Evolutionary conservation across 2,113 vertebrate species (phyloP).

Genomic region (Poicephalus meyeri): DNA sequence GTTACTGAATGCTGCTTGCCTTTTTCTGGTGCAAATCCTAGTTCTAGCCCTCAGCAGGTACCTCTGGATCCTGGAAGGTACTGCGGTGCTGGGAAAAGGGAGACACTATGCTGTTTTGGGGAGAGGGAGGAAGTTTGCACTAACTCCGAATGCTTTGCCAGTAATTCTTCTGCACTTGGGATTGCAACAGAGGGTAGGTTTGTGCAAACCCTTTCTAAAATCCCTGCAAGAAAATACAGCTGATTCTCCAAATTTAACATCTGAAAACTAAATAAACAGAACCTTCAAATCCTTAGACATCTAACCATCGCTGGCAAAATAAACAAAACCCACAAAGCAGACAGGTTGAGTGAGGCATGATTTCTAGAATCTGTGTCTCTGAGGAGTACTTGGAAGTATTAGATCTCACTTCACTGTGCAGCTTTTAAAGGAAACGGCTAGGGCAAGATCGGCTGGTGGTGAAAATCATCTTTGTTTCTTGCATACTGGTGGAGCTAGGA

Average conservation of each 20-base stretch:
- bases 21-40: not conserved
- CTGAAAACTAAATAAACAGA: constrained; percentile 21
- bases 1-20: not conserved
- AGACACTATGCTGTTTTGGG: not conserved
- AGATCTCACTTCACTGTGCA: constrained; percentile 16
- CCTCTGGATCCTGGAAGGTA: not conserved
- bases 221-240: not conserved
- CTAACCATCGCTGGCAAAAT: not conserved
- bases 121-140: not conserved
- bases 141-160: not conserved
- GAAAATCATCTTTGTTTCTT: not conserved
- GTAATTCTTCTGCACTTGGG: not conserved
- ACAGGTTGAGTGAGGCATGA: constrained; percentile 18
- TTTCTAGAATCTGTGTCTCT: not conserved
- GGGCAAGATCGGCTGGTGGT: not conserved
- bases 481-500: not conserved
- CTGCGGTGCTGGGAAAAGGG: not conserved
- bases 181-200: not conserved
- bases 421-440: not conserved
- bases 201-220: not conserved
- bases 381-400: constrained; percentile 34
- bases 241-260: not conserved
- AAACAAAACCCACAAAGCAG: constrained; percentile 27
- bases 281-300: constrained; percentile 22
- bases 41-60: not conserved